A percentile compares a stretch with the other conserved stretches of the same genome.
Evolutionary conservation across 2,888 invertebrate genomes (phyloP).

Genomic region (Drosophila pseudotakahashii): DNA sequence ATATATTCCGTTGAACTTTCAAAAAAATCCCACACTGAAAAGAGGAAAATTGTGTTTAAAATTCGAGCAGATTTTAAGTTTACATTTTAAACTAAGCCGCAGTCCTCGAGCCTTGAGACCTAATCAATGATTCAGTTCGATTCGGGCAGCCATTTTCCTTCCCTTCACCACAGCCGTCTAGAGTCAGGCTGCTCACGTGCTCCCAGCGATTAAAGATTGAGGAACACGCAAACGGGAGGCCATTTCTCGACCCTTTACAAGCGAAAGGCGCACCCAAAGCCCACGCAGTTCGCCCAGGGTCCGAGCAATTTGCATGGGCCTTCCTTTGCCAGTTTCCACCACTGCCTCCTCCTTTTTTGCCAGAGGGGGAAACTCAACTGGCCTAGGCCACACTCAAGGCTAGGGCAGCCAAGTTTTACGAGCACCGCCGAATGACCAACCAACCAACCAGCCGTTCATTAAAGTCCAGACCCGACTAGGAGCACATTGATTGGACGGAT

Average conservation of each 20-base stretch:
- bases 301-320: slow-evolving; percentile 58
- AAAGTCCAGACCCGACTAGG: slow-evolving; percentile 36
- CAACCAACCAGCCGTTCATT: slow-evolving; percentile 36
- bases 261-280: slow-evolving; percentile 58
- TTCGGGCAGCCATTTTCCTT: slow-evolving; percentile 26
- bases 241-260: slow-evolving; percentile 48
- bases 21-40: not conserved
- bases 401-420: slow-evolving; percentile 45
- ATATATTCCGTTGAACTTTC: too few species aligned
- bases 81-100: not conserved
- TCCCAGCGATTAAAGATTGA: slow-evolving; percentile 52
- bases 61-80: not conserved
- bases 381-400: slow-evolving; percentile 55
- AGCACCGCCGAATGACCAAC: slow-evolving; percentile 50
- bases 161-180: slow-evolving; percentile 9
- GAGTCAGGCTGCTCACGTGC: slow-evolving; percentile 58
- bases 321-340: not conserved
- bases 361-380: not conserved
- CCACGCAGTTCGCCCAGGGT: slow-evolving; percentile 44
- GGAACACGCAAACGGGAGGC: slow-evolving; percentile 55
- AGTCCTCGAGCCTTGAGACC: not conserved
- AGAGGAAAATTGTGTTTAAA: too few species aligned
- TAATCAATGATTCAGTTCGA: slow-evolving; percentile 35
- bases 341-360: not conserved
- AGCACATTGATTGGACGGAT: slow-evolving; percentile 55